Evolutionary conservation across 2,888 invertebrate species (phyloP).

Genomic region (Plagodis dolabraria): DNA sequence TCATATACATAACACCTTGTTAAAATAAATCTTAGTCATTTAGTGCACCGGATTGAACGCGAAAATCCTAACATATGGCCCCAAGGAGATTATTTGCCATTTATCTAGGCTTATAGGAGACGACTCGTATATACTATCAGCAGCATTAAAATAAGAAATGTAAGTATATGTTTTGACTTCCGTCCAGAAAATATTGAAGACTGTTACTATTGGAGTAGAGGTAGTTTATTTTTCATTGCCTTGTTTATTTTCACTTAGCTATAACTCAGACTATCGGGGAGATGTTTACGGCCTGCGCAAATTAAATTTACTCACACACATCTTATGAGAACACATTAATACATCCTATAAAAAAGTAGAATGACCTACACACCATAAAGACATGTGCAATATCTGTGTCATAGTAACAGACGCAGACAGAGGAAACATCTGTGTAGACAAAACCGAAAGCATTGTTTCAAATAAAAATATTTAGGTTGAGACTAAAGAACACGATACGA

Average conservation of each 20-base stretch:
- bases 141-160: background rate
- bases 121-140: background rate
- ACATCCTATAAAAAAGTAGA: conserved; percentile 30
- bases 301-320: conserved; percentile 1
- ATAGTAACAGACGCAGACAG: conserved; percentile 43
- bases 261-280: background rate
- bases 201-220: background rate
- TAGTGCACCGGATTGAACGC: conserved; percentile 14
- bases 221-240: background rate
- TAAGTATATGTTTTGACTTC: background rate
- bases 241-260: background rate
- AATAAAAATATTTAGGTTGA: conserved; percentile 32
- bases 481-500: conserved; percentile 9
- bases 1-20: conserved; percentile 25
- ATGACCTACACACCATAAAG: conserved; percentile 28
- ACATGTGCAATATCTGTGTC: conserved; percentile 53
- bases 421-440: conserved; percentile 53
- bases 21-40: conserved; percentile 21
- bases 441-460: conserved; percentile 29
- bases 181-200: background rate
- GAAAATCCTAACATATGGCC: background rate
- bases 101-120: background rate
- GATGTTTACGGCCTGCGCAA: background rate
- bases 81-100: too few species aligned
- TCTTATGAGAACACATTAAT: conserved; percentile 2